phyloP scores from a whole-genome alignment of 2,797 vertebrate genomes.

The Gymnoscopelus braueri region DNA sequence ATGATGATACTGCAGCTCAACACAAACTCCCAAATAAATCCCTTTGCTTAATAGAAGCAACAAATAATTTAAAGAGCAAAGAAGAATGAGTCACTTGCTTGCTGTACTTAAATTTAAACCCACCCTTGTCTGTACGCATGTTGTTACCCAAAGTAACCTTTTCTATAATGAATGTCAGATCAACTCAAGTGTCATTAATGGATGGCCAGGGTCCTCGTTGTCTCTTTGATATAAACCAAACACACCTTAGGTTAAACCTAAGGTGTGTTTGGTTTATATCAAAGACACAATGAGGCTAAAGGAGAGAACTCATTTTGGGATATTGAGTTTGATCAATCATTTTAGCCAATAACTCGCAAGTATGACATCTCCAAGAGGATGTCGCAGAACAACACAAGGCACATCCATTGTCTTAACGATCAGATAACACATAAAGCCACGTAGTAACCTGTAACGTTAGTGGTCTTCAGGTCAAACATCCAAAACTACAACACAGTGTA shows the following conservation, averaged over 20 bases:
- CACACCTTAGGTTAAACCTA: too few species aligned
- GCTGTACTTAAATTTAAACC: slow-evolving; percentile 5
- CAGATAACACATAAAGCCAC: slow-evolving; percentile 1
- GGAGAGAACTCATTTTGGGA: too few species aligned
- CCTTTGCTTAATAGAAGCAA: background rate
- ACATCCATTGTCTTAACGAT: background rate
- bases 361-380: background rate
- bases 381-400: background rate
- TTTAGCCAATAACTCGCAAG: background rate
- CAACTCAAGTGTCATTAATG: too few species aligned
- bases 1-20: slow-evolving; percentile 7
- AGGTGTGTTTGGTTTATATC: too few species aligned
- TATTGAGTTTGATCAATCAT: too few species aligned
- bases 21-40: background rate
- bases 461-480: slow-evolving; percentile 1
- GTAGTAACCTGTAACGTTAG: background rate
- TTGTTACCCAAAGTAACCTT: background rate
- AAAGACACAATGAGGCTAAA: too few species aligned
- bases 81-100: background rate
- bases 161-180: background rate
- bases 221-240: too few species aligned
- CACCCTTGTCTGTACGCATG: background rate
- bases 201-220: too few species aligned
- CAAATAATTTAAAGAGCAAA: background rate
- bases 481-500: background rate